phyloP scores from a whole-genome alignment of 2,113 vertebrate genomes.

The Gallinago media region DNA sequence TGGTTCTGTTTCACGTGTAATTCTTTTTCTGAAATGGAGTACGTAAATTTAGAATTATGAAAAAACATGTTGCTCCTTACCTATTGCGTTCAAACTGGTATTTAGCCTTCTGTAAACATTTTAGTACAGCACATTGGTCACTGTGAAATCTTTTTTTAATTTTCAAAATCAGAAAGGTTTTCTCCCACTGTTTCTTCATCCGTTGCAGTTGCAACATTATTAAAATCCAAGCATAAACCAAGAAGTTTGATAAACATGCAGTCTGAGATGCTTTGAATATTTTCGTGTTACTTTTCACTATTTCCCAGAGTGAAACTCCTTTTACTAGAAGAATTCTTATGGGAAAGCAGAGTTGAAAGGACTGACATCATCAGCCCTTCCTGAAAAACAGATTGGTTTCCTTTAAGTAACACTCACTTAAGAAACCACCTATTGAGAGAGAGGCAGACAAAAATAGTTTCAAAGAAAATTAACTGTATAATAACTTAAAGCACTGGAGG shows the following conservation, averaged over 20 bases:
- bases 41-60: background rate
- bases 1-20: constrained; percentile 61
- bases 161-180: background rate
- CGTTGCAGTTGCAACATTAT: background rate
- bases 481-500: constrained; percentile 10
- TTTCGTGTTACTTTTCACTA: constrained; percentile 55
- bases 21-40: constrained; percentile 10
- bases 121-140: background rate
- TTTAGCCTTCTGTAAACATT: background rate
- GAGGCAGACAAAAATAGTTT: constrained; percentile 58
- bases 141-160: background rate
- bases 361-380: constrained; percentile 53
- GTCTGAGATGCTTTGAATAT: constrained; percentile 57
- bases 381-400: constrained; percentile 73
- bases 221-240: constrained; percentile 8
- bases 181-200: background rate
- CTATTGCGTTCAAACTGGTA: background rate
- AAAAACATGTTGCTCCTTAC: background rate
- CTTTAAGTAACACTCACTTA: constrained; percentile 72
- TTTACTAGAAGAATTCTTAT: constrained; percentile 66
- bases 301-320: constrained; percentile 71
- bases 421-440: constrained; percentile 64
- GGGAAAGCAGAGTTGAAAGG: constrained; percentile 66
- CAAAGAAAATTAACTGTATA: constrained; percentile 37
- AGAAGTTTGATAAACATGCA: background rate